These are phyloP conservation scores for Sisor rabdophorus DNA, from an alignment of 2,113 vertebrate species.

Conservation along the genomic window DNA sequence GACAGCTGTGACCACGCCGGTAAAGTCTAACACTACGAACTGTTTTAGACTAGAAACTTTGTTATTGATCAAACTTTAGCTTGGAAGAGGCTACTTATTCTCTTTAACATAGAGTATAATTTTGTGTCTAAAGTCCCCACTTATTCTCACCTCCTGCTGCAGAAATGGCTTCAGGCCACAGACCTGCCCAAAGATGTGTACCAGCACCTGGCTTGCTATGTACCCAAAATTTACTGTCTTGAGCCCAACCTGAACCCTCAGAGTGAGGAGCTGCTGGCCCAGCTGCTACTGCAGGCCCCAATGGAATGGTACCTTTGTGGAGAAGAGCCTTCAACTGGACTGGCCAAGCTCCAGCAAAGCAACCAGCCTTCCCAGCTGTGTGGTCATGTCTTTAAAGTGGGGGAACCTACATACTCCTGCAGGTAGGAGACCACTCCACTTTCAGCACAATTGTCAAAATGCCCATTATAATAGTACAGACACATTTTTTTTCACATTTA, in stretches of 20 bases:
- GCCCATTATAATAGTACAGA: not conserved
- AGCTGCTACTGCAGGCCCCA: conserved; percentile 83
- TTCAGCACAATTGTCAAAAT: too few relatives aligned
- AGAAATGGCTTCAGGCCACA: conserved; percentile 86
- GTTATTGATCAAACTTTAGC: too few relatives aligned
- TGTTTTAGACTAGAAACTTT: too few relatives aligned
- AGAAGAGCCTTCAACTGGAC: conserved; percentile 82
- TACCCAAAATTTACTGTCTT: conserved; percentile 89
- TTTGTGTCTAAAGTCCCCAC: too few relatives aligned
- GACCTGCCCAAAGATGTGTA: conserved; percentile 86
- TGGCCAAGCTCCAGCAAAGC: conserved; percentile 83
- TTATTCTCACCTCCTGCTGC: conserved; percentile 40
- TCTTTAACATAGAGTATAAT: too few relatives aligned
- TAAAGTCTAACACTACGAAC: too few relatives aligned
- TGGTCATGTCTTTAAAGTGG: conserved; percentile 95
- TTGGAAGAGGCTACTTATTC: too few relatives aligned
- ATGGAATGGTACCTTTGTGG: conserved; percentile 94
- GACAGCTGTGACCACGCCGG: too few relatives aligned
- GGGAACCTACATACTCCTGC: conserved; percentile 97
- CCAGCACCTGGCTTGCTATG: conserved; percentile 82
- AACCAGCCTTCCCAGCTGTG: conserved; percentile 92
- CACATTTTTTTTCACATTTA: not conserved
- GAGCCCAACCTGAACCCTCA: conserved; percentile 81
- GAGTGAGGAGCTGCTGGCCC: conserved; percentile 85
- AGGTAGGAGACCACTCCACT: conserved; percentile 70